Percentiles rank a stretch among this genome's conserved stretches.
These are phyloP conservation scores for Bradysia coprophila DNA, from an alignment of 1,140 invertebrate species.

Conservation along the genomic window DNA sequence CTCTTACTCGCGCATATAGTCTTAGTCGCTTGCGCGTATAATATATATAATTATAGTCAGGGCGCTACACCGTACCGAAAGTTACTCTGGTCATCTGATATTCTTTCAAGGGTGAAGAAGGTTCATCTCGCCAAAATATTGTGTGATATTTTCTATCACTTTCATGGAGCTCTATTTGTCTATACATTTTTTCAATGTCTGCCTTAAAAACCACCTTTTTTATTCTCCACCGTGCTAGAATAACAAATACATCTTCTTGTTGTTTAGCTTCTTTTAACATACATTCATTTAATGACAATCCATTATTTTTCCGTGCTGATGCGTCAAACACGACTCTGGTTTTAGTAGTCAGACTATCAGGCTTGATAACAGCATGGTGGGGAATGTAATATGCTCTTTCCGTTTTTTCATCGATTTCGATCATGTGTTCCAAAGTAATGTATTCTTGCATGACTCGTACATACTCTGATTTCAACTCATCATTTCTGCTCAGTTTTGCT, in stretches of 20 bases:
- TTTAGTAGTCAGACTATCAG: slow-evolving; percentile 12
- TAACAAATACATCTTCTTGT: slow-evolving; percentile 20
- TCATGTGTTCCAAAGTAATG: slow-evolving; percentile 14
- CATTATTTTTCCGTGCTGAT: slow-evolving; percentile 13
- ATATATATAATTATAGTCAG: too few species aligned
- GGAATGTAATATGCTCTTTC: slow-evolving; percentile 13
- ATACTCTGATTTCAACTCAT: slow-evolving; percentile 5
- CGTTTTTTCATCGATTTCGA: slow-evolving; percentile 4
- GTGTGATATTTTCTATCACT: slow-evolving; percentile 14
- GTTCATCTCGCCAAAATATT: slow-evolving; percentile 17
- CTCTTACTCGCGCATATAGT: too few species aligned
- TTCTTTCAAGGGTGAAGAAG: slow-evolving; percentile 10
- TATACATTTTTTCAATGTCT: slow-evolving; percentile 24
- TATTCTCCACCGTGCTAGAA: slow-evolving; percentile 22
- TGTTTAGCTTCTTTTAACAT: slow-evolving; percentile 22
- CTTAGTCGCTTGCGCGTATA: too few species aligned
- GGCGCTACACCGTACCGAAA: slow-evolving; percentile 13
- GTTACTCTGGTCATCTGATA: slow-evolving; percentile 12
- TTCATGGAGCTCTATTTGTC: slow-evolving; percentile 15
- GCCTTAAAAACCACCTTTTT: slow-evolving; percentile 18
- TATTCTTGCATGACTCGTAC: slow-evolving; percentile 15
- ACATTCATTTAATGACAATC: slow-evolving; percentile 22
- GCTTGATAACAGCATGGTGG: slow-evolving; percentile 20
- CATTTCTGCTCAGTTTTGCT: background rate
- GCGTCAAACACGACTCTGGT: slow-evolving; percentile 22